phyloP scores from a whole-genome alignment of 2,113 vertebrate genomes.

The Cavia porcellus region DNA sequence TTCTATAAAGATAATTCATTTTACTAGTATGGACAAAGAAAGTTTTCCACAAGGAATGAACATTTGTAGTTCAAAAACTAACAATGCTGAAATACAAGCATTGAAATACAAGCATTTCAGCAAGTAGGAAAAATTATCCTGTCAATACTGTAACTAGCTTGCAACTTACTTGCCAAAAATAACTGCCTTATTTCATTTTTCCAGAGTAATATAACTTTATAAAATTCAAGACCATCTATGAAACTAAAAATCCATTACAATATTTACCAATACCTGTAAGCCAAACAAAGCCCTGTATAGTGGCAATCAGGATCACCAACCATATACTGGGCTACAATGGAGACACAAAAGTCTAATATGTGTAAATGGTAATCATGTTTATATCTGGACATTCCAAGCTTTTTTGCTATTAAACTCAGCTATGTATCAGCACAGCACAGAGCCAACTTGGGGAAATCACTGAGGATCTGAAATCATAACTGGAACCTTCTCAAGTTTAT shows the following conservation, averaged over 20 bases:
- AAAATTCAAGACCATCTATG: not conserved
- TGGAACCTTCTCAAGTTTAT: not conserved
- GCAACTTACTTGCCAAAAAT: not conserved
- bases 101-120: no score
- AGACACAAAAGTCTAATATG: not conserved
- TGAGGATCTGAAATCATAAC: not conserved
- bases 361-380: not conserved
- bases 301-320: not conserved
- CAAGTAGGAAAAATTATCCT: slow-evolving; percentile 4
- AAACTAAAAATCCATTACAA: slow-evolving; percentile 39
- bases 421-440: not conserved
- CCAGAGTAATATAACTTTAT: not conserved
- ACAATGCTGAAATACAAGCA: slow-evolving; percentile 13
- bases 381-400: not conserved
- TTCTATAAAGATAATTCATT: slow-evolving; percentile 6
- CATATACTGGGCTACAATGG: not conserved
- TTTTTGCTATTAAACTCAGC: not conserved
- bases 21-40: not conserved
- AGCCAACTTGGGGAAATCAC: not conserved
- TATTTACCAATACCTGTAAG: slow-evolving; percentile 22
- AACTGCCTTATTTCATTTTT: not conserved
- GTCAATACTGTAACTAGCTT: not conserved
- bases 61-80: slow-evolving; percentile 30
- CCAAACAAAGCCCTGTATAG: not conserved
- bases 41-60: not conserved